A percentile compares a stretch with the other conserved stretches of the same genome.
Conservation (phyloP, 30 jellyfish, hydroid and myxozoan species). For the Sanderia malayensis region DNA sequence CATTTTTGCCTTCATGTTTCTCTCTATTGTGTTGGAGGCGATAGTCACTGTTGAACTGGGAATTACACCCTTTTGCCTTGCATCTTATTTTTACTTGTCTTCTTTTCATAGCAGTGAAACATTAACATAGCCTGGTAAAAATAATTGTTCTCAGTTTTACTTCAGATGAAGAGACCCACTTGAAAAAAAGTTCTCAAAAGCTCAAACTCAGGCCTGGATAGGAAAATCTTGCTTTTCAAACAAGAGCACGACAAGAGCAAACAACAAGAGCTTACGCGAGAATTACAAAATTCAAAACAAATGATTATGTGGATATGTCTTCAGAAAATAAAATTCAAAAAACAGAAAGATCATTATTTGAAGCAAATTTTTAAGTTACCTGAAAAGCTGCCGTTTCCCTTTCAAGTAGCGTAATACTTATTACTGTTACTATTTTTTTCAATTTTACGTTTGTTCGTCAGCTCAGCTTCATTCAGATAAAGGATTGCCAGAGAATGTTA, state of each 20-base stretch:
- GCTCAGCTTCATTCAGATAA: not conserved
- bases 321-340: not conserved
- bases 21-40: slow-evolving; percentile 20
- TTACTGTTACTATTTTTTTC: not conserved
- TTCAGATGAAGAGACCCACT: slow-evolving; percentile 15
- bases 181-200: not conserved
- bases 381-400: not conserved
- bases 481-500: not conserved
- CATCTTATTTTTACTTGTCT: slow-evolving; percentile 19
- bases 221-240: slow-evolving; percentile 4
- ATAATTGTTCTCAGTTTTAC: slow-evolving; percentile 14
- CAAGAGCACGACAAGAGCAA: not conserved
- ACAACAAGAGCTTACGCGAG: not conserved
- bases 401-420: not conserved
- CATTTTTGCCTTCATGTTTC: no score
- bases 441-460: not conserved
- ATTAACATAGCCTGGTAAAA: slow-evolving; percentile 17
- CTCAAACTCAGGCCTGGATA: not conserved
- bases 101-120: slow-evolving; percentile 8
- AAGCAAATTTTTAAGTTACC: not conserved
- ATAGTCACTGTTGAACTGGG: slow-evolving; percentile 24
- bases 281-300: not conserved
- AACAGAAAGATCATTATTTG: not conserved
- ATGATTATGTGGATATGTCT: not conserved
- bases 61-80: slow-evolving; percentile 17